Percentiles rank a stretch among this genome's conserved stretches.
Evolutionary conservation across 1,140 invertebrate species (phyloP).

Genomic region (Philopotamus ludificatus): DNA sequence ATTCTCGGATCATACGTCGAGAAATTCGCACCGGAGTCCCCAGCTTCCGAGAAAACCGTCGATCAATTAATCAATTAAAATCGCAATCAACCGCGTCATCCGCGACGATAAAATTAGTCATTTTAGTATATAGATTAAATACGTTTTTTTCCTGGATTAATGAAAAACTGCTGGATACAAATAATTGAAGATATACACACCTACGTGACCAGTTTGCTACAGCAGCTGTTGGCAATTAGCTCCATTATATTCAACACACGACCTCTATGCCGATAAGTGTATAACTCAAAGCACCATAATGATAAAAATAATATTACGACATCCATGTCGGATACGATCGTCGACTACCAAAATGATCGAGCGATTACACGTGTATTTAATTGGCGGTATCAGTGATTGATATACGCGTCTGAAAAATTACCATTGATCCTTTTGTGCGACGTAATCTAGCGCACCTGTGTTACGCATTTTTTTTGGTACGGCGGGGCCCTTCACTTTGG

Average conservation of each 20-base stretch:
- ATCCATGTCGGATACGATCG: no score
- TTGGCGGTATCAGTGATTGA: no score
- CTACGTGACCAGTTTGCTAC: not conserved
- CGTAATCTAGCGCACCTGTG: not conserved
- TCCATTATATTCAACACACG: not conserved
- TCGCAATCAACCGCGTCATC: not conserved
- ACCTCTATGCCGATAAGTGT: no score
- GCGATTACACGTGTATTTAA: not conserved
- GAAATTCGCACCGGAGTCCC: not conserved
- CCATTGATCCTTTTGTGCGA: not conserved
- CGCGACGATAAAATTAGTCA: not conserved
- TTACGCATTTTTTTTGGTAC: not conserved
- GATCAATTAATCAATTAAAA: not conserved
- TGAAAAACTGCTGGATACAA: no score
- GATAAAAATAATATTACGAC: no score
- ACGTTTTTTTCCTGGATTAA: no score
- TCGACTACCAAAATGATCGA: not conserved
- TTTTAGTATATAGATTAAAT: not conserved
- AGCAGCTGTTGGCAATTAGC: slow-evolving; percentile 5
- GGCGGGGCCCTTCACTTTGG: not conserved
- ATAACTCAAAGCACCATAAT: no score
- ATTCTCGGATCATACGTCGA: no score
- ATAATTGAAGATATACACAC: no score
- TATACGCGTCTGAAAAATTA: not conserved
- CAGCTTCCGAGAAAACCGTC: not conserved